Evolutionary conservation across 1,140 invertebrate genomes (phyloP).

Genomic region (Periplaneta americana): DNA sequence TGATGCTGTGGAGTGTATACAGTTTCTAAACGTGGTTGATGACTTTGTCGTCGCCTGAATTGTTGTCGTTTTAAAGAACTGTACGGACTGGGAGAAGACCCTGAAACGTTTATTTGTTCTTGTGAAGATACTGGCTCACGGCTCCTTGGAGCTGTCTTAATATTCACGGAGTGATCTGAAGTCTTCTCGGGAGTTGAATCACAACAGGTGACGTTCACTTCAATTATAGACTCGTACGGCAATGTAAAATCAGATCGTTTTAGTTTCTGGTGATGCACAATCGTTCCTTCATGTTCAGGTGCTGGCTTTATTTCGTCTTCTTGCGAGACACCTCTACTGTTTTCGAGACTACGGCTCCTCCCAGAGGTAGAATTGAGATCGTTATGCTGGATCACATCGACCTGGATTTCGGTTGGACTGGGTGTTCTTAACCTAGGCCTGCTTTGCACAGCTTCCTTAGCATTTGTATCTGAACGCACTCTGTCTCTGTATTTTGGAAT

Average conservation of each 20-base stretch:
- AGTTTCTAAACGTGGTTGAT: slow-evolving; percentile 3
- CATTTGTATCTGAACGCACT: neutral
- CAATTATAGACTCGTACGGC: slow-evolving; percentile 9
- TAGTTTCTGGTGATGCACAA: neutral
- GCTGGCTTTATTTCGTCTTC: neutral
- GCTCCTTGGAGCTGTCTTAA: neutral
- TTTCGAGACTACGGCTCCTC: slow-evolving; percentile 1
- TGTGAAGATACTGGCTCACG: neutral
- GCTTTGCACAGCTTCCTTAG: neutral
- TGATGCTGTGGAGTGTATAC: neutral
- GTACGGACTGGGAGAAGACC: neutral
- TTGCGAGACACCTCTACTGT: neutral
- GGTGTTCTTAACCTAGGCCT: neutral
- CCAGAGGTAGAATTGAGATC: slow-evolving; percentile 2
- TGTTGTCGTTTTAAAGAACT: neutral
- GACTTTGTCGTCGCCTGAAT: neutral
- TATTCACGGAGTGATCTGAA: neutral
- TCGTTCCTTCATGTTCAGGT: neutral
- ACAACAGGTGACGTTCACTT: slow-evolving; percentile 16
- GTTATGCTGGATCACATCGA: neutral
- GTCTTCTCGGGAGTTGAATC: slow-evolving; percentile 9
- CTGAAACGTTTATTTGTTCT: neutral
- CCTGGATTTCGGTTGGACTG: neutral
- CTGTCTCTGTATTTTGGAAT: neutral
- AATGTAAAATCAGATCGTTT: neutral